Base-by-base conservation (phyloP, 2,888 invertebrate species). In the Erebia epiphron region DNA sequence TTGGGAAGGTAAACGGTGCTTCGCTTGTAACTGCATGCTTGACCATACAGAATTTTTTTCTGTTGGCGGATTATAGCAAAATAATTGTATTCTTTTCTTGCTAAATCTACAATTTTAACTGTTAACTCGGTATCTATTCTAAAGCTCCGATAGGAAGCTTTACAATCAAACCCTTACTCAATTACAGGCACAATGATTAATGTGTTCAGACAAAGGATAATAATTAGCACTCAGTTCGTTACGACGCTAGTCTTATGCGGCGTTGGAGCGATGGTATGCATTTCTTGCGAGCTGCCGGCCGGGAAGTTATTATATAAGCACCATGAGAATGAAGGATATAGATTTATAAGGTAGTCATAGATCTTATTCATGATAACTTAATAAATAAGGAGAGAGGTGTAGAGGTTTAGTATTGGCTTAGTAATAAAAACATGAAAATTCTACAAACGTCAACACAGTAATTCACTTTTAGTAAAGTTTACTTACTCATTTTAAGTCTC, bases 181-280 rank as follows among this genome's bases (percentile, higher is more conserved):
- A 66, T 66, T 56, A 66, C 66, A 57, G 54, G 14, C 43, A 56
- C 57, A 57, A 56, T 67, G 67, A 67, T 67, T 58, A 67, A 67
- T 67, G 67, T 67, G 67, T 58, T 67, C 67, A 58, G 67, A 67
- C 67, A 67, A 67, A 67, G 67, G 67, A 67, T 66, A 57, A 67
- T 67, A 67, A 67, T 67, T 67, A 67, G 67, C 67, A 67, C 67
- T 11, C 67, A 67, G 26, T 58, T 67, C 58, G 58, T 67, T 67
- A 67, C 58, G 58, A 67, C 7, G 67, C 67, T 35, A 49, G 49
- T 67, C 67, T 67, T 49, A 49, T 49, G 56, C 56, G 46, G 35
- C 58, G 58, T 26, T 57, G 56, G 56, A 21, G 7, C 61, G 61
- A 21, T 46, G 61, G 61, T 62, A 62, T 62, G 62, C 46, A 21